Base-by-base conservation (phyloP, 2,888 invertebrate species). In the Philereme transversata region DNA sequence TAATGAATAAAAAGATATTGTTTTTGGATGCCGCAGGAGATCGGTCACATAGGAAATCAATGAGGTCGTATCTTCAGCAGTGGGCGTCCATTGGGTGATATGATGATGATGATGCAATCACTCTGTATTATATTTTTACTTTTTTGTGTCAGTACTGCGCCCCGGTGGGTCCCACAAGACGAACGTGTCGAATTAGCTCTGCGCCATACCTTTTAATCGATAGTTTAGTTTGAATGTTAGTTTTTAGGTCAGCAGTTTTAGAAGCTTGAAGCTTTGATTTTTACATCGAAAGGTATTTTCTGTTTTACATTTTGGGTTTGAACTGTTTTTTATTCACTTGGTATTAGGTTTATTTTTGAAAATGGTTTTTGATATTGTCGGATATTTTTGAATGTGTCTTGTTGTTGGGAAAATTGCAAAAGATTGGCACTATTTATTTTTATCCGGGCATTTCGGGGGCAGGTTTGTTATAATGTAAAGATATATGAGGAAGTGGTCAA, bases 161-260 rank as follows among this genome's bases (percentile, higher is more conserved):
- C 10, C 33, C 44, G 38, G 45, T 44, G 22, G 10, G 7, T 33
- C n/a, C n/a, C n/a, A n/a, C n/a, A n/a, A 22, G 22, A 22, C 36
- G 9, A 34, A 51, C 48, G 55, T 55, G 48, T 45, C 38, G n/a
- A 51, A 51, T 57, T 57, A 57, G 51, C 34, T 51, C 46, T 51
- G 44, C 44, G 6, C 22, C 34, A 49, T 57, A 51, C 47, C 33
- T 51, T 47, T 36, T 55, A 57, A 57, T 51, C 46, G 57, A 57
- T 57, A 51, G 46, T 51, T 57, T 40, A 40, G 51, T 46, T 57
- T 33, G 36, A 51, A 45, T 51, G 43, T 10, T 38, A 33, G 41
- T 51, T 57, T 51, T 36, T 57, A 51, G 57, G 46, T 51, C 57
- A 46, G 11, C 35, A 9, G 9, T 35, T 36, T 46, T 4, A 10